Evolutionary conservation across 2,113 vertebrate genomes (phyloP).

Genomic region (Xiphorhynchus elegans): DNA sequence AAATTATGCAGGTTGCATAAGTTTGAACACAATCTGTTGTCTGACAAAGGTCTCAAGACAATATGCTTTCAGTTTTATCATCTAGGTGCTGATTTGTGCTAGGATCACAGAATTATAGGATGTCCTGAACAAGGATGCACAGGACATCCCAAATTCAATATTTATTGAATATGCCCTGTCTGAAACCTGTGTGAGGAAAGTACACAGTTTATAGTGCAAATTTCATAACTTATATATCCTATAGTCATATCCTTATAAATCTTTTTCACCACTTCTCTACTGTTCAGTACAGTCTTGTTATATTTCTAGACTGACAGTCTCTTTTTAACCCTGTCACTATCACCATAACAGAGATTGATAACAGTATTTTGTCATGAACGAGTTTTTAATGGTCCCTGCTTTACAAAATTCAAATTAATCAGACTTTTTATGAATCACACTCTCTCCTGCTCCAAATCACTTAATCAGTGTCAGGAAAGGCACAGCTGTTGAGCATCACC

Average conservation of each 20-base stretch:
- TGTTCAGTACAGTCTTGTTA: background rate
- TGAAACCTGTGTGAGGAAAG: background rate
- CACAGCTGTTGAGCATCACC: constrained; percentile 11
- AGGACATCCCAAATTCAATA: accelerated
- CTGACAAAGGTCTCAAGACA: background rate
- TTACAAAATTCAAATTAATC: background rate
- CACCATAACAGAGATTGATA: background rate
- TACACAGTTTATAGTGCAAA: background rate
- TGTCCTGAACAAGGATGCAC: background rate
- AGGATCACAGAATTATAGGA: background rate
- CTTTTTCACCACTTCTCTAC: background rate
- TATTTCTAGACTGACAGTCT: background rate
- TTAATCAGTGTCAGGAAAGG: background rate
- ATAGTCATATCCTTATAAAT: background rate
- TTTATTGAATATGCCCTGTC: background rate
- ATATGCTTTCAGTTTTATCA: background rate
- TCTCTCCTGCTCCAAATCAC: background rate
- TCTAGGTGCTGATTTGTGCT: background rate
- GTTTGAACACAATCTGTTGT: background rate
- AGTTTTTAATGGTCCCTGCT: background rate
- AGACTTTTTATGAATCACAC: background rate
- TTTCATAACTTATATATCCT: background rate
- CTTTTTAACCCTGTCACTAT: background rate
- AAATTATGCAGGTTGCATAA: background rate
- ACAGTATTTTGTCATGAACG: background rate